Base-by-base conservation (phyloP, 2,797 vertebrate species). In the Tokudaia tokunoshimensis region DNA sequence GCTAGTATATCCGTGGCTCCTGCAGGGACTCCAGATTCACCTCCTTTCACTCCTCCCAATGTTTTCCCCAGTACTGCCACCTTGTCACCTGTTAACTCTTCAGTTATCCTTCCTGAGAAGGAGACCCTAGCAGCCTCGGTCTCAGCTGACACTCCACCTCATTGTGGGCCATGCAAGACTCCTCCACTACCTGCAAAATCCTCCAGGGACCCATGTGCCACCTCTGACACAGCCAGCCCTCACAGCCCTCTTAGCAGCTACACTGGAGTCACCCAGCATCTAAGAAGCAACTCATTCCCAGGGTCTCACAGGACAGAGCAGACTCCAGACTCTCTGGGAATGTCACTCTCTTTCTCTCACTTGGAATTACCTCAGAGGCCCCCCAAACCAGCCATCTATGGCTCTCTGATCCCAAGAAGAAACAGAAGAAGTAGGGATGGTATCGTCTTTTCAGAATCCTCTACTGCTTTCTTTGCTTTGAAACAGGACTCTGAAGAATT, bases 261-360 rank as follows among this genome's bases (percentile, higher is more conserved):
- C 31, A 3, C 63, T 11, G 37, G 84, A n/a, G 0, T 0, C 41
- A 3, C 5, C 41, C 92, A 47, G 15, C 96, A 97, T 74, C 81
- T 89, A 29, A 83, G 55, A 89, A 84, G 81, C 95, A 92, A 85
- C 86, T 96, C 97, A 61, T 98, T 95, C 19, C 85, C 95, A 0
- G 96, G 96, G 0, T 95, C 57, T 13, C 75, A 67, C 19, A 94
- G 94, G 94, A 88, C 97, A 76, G 97, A 94, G 75, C 74, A 82
- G 67, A 37, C 78, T 1, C 86, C 94, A 19, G 93, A 94, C 70
- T 94, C 94, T 83, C 91, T 31, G 44, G 94, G 96, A 87, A 79
- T 90, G 75, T 97, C 98, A 0, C 97, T 96, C n/a, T 97, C 98
- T 47, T 88, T 94, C 37, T 97, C 89, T 70, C 96, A 97, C 22